Percentiles rank a stretch among this genome's conserved stretches.
Conservation (phyloP, 2,797 vertebrate genomes). For the Karalla daura region DNA sequence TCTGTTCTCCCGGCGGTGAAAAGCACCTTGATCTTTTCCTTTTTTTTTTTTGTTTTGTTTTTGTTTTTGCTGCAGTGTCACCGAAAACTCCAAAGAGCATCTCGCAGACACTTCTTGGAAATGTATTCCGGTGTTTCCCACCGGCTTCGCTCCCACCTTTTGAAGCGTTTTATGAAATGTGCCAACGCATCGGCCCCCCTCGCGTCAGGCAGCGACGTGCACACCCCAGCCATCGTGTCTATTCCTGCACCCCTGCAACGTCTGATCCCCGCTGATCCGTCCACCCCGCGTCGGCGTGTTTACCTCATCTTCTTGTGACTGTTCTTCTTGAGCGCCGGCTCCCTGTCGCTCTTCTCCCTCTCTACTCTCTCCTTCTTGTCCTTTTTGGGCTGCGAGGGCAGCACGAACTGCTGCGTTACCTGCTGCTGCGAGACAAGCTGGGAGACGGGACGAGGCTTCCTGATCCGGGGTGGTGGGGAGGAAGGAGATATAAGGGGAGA, state of each 20-base stretch:
- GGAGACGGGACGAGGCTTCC: conserved; percentile 99
- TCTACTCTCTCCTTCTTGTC: conserved; percentile 98
- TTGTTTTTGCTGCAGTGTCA: neutral
- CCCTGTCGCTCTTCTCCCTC: conserved; percentile 96
- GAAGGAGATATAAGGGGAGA: conserved; percentile 16
- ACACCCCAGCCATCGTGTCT: conserved; percentile 31
- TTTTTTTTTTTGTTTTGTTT: no score
- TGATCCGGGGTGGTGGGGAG: conserved; percentile 62
- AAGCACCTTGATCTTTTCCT: conserved; percentile 23
- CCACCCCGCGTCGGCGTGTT: conserved; percentile 40
- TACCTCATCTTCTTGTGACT: conserved; percentile 99
- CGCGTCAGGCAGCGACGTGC: conserved; percentile 21
- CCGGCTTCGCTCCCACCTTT: neutral
- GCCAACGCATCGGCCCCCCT: conserved; percentile 19
- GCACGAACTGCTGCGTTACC: conserved; percentile 97
- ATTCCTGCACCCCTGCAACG: conserved; percentile 31
- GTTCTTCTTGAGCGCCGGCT: conserved; percentile 97
- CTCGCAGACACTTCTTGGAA: conserved; percentile 6
- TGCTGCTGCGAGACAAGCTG: conserved; percentile 99
- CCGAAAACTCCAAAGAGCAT: conserved; percentile 10
- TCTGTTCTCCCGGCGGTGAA: neutral
- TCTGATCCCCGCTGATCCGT: conserved; percentile 16
- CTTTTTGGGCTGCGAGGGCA: conserved; percentile 98
- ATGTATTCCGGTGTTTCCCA: conserved; percentile 11
- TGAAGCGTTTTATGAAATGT: conserved; percentile 24